phyloP scores from a whole-genome alignment of 1,140 invertebrate species.

The Gonioctena quinquepunctata region DNA sequence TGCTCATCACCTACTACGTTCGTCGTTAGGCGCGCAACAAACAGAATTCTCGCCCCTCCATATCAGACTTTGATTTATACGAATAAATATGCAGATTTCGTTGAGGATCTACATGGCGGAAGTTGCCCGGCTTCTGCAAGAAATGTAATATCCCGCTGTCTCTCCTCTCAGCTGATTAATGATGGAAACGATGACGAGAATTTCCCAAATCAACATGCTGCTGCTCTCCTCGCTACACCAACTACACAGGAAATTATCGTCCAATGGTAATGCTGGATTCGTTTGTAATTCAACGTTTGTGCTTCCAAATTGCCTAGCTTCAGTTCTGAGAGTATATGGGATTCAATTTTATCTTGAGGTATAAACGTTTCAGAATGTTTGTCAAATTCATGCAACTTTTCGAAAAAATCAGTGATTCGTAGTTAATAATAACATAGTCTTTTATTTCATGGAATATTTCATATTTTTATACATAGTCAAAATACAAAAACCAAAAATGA shows the following conservation, averaged over 20 bases:
- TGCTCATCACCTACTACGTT: too few species aligned
- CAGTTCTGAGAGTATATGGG: too few species aligned
- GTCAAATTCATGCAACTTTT: too few species aligned
- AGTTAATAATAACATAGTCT: too few species aligned
- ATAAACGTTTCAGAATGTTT: too few species aligned
- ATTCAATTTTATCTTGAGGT: too few species aligned
- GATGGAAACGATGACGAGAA: constrained; percentile 44
- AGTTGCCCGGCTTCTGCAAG: constrained; percentile 45
- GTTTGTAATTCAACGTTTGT: constrained; percentile 25
- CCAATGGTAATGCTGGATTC: constrained; percentile 30
- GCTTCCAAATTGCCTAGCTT: not conserved
- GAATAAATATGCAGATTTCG: constrained; percentile 51
- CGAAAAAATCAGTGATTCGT: too few species aligned
- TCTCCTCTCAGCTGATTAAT: constrained; percentile 45
- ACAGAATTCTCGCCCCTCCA: not conserved
- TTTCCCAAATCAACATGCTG: constrained; percentile 38
- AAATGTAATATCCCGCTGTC: constrained; percentile 52
- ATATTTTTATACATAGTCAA: too few species aligned
- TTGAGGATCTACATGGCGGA: constrained; percentile 42
- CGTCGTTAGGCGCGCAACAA: not conserved
- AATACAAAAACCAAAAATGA: too few species aligned
- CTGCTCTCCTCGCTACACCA: constrained; percentile 14
- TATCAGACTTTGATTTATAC: constrained; percentile 37
- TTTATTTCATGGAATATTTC: too few species aligned
- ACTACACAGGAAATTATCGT: constrained; percentile 40